Evolutionary conservation across 2,888 invertebrate genomes (phyloP).

Genomic region (Watsonalla binaria): DNA sequence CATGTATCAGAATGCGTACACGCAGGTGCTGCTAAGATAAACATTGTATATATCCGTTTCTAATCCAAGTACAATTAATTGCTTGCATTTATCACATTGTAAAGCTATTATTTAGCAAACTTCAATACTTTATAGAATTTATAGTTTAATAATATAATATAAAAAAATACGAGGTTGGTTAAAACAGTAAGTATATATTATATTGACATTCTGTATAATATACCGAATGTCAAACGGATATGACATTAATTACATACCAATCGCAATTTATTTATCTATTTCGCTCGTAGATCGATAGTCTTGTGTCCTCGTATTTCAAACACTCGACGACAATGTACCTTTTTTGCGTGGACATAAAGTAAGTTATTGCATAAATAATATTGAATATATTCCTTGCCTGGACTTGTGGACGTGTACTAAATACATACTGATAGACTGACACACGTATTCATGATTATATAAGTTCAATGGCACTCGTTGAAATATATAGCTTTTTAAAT

Average conservation of each 20-base stretch:
- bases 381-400: slow-evolving; percentile 1
- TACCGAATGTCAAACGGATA: not conserved
- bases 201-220: not conserved
- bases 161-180: too few species aligned
- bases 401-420: not conserved
- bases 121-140: too few species aligned
- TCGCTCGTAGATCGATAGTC: not conserved
- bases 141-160: too few species aligned
- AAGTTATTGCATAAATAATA: not conserved
- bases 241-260: not conserved
- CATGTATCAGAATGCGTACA: slow-evolving; percentile 34
- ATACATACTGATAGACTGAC: slow-evolving; percentile 1
- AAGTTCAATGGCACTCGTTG: not conserved
- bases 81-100: not conserved
- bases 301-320: not conserved
- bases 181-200: too few species aligned
- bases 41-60: slow-evolving; percentile 31
- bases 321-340: not conserved
- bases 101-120: too few species aligned
- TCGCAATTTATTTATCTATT: not conserved
- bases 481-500: not conserved
- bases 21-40: slow-evolving; percentile 38
- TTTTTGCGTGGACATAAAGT: not conserved
- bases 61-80: slow-evolving; percentile 10
- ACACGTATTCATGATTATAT: not conserved